Conservation (phyloP, 2,797 vertebrate genomes). For the Delichon dasypus region DNA sequence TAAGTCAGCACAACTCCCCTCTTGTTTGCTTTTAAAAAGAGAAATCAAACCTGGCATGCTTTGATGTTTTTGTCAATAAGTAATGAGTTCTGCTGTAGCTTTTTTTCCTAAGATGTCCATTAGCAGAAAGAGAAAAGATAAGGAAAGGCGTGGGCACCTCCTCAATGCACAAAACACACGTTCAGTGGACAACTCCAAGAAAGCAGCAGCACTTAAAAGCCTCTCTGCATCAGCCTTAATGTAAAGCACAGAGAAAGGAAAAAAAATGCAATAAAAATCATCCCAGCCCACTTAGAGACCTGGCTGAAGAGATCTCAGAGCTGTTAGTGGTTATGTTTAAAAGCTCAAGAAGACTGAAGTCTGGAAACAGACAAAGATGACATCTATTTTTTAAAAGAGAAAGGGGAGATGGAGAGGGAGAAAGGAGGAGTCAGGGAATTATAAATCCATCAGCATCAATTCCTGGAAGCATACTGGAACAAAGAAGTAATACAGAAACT, state of each 20-base stretch:
- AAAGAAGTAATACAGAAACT: neutral
- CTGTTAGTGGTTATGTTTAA: conserved; percentile 32
- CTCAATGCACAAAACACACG: neutral
- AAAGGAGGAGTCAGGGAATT: neutral
- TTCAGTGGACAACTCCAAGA: neutral
- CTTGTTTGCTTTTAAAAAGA: neutral
- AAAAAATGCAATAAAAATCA: neutral
- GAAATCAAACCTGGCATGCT: neutral
- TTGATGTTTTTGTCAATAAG: neutral
- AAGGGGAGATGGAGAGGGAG: neutral
- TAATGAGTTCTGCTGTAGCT: neutral
- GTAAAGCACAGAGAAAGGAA: neutral
- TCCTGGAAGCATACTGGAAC: conserved; percentile 18
- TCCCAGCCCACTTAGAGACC: neutral
- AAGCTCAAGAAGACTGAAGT: neutral
- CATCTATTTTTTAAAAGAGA: neutral
- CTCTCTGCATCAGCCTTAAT: neutral
- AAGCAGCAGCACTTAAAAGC: neutral
- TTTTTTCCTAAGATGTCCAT: neutral
- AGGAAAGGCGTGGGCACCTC: neutral
- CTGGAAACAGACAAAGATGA: neutral
- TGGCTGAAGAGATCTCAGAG: neutral
- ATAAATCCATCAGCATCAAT: neutral
- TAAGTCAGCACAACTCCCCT: neutral
- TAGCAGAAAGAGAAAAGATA: neutral